Evolutionary conservation across 2,113 vertebrate genomes (phyloP).

Genomic region (Abramis brama): DNA sequence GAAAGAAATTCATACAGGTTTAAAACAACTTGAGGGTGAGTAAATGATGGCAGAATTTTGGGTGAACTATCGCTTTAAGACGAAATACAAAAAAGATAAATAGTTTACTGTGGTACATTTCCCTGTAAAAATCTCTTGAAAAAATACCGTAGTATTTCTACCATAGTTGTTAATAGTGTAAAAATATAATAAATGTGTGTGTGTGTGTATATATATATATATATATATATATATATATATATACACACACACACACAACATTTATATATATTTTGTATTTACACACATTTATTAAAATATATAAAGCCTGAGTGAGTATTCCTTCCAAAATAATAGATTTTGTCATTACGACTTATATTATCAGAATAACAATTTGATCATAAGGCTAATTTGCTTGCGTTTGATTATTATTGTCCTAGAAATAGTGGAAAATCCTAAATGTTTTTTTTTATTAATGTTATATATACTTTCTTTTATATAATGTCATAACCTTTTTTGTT

Average conservation of each 20-base stretch:
- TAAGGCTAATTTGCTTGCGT: background rate
- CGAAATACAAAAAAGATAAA: background rate
- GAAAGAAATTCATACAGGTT: too few relatives aligned
- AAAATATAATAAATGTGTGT: background rate
- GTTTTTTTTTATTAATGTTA: background rate
- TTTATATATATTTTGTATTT: too few relatives aligned
- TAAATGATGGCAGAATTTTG: too few relatives aligned
- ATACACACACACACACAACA: too few relatives aligned
- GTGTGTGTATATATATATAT: too few relatives aligned
- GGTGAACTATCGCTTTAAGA: too few relatives aligned
- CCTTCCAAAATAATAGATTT: background rate
- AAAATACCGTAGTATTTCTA: background rate
- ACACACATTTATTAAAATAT: too few relatives aligned
- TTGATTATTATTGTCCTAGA: background rate
- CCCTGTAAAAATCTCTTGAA: background rate
- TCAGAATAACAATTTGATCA: background rate
- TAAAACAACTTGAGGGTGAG: too few relatives aligned
- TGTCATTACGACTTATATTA: background rate
- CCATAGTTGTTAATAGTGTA: background rate
- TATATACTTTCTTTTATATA: too few relatives aligned
- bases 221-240: too few relatives aligned
- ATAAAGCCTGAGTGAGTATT: too few relatives aligned
- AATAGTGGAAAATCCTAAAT: background rate
- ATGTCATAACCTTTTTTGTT: background rate
- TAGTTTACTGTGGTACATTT: background rate